Conservation (phyloP, 2,888 invertebrate species). For the Allolobophora icterica region DNA sequence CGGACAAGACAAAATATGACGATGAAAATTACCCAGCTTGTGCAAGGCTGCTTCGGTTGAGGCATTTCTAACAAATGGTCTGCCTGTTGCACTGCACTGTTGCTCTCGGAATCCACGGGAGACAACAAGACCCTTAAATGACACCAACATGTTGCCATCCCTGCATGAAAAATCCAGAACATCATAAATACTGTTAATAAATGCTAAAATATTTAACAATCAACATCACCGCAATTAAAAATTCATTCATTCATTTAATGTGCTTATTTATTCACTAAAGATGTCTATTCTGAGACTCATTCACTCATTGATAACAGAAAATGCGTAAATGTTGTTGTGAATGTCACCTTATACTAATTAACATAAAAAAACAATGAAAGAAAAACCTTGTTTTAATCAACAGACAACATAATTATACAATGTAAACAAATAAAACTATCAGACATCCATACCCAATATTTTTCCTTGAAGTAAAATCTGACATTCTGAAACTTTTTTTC, state of each 20-base stretch:
- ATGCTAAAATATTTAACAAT: too few relatives aligned
- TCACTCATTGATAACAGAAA: neutral
- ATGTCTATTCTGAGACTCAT: too few relatives aligned
- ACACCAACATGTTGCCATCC: neutral
- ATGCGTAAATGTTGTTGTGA: neutral
- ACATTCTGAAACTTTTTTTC: neutral
- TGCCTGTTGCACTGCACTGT: neutral
- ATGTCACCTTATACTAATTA: neutral
- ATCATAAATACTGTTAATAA: too few relatives aligned
- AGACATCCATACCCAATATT: neutral
- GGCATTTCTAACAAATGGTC: neutral
- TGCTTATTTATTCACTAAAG: neutral
- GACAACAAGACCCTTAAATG: neutral
- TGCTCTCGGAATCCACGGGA: neutral
- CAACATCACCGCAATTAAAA: too few relatives aligned
- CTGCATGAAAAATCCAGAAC: neutral
- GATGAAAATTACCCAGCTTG: neutral
- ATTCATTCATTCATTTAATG: neutral
- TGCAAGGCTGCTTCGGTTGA: neutral
- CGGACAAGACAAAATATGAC: neutral
- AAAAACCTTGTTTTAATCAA: neutral
- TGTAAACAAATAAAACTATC: neutral
- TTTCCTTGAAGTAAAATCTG: neutral
- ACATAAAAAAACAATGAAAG: neutral
- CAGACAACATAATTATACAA: constrained; percentile 14